Evolutionary conservation across 2,888 invertebrate genomes (phyloP), one percentile per base, ranked within the genome.

Genomic region (Theretra japonica): DNA sequence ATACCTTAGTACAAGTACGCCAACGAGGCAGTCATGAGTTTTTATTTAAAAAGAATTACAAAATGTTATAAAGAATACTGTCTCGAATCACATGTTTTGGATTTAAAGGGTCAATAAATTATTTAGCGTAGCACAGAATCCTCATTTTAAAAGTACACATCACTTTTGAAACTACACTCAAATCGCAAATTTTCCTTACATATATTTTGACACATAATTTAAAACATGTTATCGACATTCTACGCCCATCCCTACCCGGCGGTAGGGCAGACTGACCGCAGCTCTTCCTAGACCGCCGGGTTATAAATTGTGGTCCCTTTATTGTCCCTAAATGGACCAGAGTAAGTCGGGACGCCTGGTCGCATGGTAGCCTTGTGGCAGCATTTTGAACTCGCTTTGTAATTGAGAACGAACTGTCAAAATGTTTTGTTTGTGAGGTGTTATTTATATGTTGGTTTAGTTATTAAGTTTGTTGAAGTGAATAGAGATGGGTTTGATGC

Each of bases 241-340:
- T 0, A n/a, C 11, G 8, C 68, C 41, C 71, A 48, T 58, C 60
- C 30, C 69, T 72, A 69, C 15, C 25, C 53, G 50, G 70, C 60
- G 60, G 70, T 56, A 71, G 65, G 60, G 50, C 68, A 58, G 17
- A 69, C 21, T 72, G 60, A 72, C 72, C 72, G 60, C 56, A 62
- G 65, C 69, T 41, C 59, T 72, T 69, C 59, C 58, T 60, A 23
- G 60, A 59, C 41, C 68, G 50, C 60, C 58, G 53, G 33, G 60
- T 69, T 70, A 70, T 68, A 70, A 70, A 73, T 73, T 48, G 70
- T 70, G 19, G 48, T 48, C 58, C 70, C 70, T 68, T 73, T 70
- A 73, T 73, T 68, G 68, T 73, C 73, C 70, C 68, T 70, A 73
- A 73, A 70, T 41, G 58, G 72, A 60, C 69, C 69, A 69, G 50